Conservation (phyloP, 2,113 vertebrate species). For the Dermatemys mawii region DNA sequence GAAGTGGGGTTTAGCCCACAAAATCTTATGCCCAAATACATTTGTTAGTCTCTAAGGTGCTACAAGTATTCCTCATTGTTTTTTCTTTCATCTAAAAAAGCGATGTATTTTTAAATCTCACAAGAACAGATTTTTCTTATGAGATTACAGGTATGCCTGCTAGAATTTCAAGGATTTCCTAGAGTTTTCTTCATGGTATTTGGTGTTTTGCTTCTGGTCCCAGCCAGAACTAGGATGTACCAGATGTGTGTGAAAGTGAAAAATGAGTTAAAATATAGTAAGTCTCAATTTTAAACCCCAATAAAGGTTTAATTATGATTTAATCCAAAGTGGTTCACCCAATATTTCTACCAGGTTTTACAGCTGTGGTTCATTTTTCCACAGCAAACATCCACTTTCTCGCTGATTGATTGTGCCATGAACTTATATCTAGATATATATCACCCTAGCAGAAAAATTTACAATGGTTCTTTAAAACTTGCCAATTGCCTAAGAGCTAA, state of each 20-base stretch:
- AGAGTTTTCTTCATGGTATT: neutral
- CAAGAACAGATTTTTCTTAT: neutral
- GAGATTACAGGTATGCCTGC: neutral
- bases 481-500: constrained; percentile 28
- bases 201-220: constrained; percentile 15
- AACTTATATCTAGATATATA: constrained; percentile 52
- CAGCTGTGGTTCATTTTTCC: constrained; percentile 52
- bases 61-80: too few relatives aligned
- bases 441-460: constrained; percentile 3
- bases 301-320: constrained; percentile 54
- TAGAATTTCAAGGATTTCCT: neutral
- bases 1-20: too few relatives aligned
- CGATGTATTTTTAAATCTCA: neutral
- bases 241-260: constrained; percentile 41
- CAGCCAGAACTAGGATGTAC: constrained; percentile 43
- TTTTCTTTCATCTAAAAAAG: neutral
- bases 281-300: constrained; percentile 50
- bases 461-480: constrained; percentile 37
- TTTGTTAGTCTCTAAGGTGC: too few relatives aligned
- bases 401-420: neutral
- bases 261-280: constrained; percentile 35
- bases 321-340: constrained; percentile 37
- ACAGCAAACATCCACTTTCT: neutral
- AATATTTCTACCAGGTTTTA: constrained; percentile 55
- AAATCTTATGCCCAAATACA: too few relatives aligned